Evolutionary conservation across 2,113 vertebrate species (phyloP), one percentile per base, ranked within the genome.

Genomic region (Tragelaphus imberbis): DNA sequence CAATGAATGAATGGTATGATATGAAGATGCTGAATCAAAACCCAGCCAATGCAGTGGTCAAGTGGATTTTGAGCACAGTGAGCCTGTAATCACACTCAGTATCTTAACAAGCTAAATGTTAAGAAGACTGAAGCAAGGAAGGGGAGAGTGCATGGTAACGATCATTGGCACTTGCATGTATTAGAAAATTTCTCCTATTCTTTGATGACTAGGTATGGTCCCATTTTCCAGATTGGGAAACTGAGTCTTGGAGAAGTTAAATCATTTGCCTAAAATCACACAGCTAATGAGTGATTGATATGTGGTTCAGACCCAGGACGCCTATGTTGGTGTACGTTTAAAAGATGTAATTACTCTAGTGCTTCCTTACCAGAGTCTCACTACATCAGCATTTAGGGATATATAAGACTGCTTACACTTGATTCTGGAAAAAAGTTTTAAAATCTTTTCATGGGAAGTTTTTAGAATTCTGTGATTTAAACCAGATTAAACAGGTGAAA

Each of bases 401-500:
- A 21, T 25, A 61, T 92, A 65, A 30, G 71, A 61, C 55, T 87
- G 7, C 44, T 87, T 85, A 87, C 36, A 71, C 10, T 14, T 14
- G 9, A 88, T 16, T 12, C 47, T 94, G 27, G 58, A 23, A 27
- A 89, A 56, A 49, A 44, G 10, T 65, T 95, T 63, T 65, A 65
- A 81, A n/a, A 94, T 90, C 80, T 92, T 87, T 96, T 92, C 80
- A 92, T 91, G 93, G 82, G 55, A 96, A 94, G 51, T 80, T 94
- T 96, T 92, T 94, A 92, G 91, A 88, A 89, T 93, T 97, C 94
- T 88, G 49, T 84, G 44, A 95, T 93, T 96, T 55, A 96, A 93
- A 96, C 55, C 90, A 95, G 68, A 98, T 75, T 97, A 94, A 96
- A 51, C 88, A 87, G 89, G 94, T 97, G 59, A 97, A 97, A 97